Evolutionary conservation across 2,113 vertebrate species (phyloP).

Genomic region (Rhea americana): DNA sequence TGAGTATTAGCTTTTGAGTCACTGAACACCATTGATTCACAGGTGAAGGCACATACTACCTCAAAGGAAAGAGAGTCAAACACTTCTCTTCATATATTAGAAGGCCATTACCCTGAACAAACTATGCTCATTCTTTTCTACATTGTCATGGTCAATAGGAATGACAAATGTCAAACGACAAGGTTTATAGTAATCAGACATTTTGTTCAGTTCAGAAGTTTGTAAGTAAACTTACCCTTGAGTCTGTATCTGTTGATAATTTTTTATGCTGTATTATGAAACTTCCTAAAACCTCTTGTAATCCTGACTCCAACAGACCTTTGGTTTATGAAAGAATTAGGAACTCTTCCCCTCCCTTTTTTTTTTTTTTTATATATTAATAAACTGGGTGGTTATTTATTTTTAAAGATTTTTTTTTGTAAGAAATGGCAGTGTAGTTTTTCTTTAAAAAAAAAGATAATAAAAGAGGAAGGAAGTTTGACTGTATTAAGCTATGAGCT

Average conservation of each 20-base stretch:
- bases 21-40: neutral
- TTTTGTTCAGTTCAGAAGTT: neutral
- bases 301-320: neutral
- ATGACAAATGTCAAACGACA: neutral
- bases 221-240: neutral
- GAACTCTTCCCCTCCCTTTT: neutral
- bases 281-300: neutral
- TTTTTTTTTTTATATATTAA: neutral
- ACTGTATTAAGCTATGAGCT: neutral
- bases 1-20: neutral
- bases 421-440: neutral
- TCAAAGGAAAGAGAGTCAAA: neutral
- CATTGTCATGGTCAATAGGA: neutral
- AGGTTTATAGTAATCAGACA: neutral
- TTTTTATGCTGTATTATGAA: neutral
- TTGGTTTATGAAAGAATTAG: neutral
- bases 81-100: neutral
- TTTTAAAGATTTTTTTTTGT: neutral
- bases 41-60: neutral
- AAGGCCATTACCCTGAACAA: neutral
- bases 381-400: neutral
- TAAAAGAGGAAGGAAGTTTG: neutral
- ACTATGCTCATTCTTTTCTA: neutral
- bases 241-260: neutral
- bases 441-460: neutral